A percentile compares a stretch with the other conserved stretches of the same genome.
These are phyloP conservation scores for Taenioides sp. DNA, from an alignment of 2,797 vertebrate species.

Conservation along the genomic window DNA sequence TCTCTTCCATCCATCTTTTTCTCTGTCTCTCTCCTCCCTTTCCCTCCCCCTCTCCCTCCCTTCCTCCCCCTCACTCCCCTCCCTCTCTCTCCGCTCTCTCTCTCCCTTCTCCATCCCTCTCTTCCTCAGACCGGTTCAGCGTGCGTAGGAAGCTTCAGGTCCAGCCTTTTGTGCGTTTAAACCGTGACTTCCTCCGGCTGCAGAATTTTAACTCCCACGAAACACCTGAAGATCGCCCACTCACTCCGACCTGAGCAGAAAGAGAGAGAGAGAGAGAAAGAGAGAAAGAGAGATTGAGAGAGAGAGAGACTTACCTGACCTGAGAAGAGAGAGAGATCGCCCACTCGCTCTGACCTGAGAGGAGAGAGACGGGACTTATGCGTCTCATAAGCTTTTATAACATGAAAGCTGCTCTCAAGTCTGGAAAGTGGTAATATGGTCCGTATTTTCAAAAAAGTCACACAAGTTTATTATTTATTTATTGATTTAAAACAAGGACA, in stretches of 20 bases:
- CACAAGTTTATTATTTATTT: too few relatives aligned
- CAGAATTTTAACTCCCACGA: slow-evolving; percentile 33
- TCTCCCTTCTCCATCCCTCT: slow-evolving; percentile 3
- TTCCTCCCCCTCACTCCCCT: neutral
- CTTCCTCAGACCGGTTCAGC: slow-evolving; percentile 12
- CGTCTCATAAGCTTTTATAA: slow-evolving; percentile 11
- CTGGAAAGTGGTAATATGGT: neutral
- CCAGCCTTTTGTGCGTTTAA: slow-evolving; percentile 31
- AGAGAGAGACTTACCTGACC: too few relatives aligned
- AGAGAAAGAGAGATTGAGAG: neutral
- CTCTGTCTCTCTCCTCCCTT: neutral
- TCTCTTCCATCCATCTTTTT: neutral
- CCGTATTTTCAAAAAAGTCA: neutral
- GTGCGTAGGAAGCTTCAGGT: slow-evolving; percentile 25
- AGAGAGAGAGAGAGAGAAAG: neutral
- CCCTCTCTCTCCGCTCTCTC: neutral
- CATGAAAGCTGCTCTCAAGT: neutral
- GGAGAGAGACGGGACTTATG: neutral
- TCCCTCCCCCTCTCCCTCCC: neutral
- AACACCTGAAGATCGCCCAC: slow-evolving; percentile 52
- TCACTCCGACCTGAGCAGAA: slow-evolving; percentile 23
- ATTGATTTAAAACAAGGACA: too few relatives aligned
- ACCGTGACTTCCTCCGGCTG: slow-evolving; percentile 16
- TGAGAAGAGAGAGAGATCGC: too few relatives aligned
- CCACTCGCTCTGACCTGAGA: slow-evolving; percentile 4